Evolutionary conservation across 2,888 invertebrate species (phyloP), one percentile per base, ranked within the genome.

Genomic region (Amiota communis): DNA sequence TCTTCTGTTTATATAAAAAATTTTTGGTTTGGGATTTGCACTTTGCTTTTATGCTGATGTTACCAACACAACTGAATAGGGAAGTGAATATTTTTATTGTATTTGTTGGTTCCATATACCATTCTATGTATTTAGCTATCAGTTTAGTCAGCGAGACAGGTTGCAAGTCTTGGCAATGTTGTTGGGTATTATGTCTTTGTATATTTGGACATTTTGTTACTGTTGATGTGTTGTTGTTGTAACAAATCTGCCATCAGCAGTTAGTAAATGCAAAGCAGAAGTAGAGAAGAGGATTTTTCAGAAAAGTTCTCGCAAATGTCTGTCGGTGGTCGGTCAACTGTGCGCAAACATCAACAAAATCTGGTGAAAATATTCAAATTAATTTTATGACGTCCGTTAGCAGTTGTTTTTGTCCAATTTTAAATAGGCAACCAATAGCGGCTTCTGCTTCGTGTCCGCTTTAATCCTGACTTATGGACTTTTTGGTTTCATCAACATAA

Each of bases 381-480:
- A 80, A 80, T 83, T 82, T 84, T 75, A 79, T 77, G 80, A 75
- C 78, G 73, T 77, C 77, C 75, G 75, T 76, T 76, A 64, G 75
- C 73, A 75, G 76, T 46, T 56, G 69, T 59, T 68, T 59, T 36
- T 70, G 57, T 20, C 51, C 15, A 61, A 49, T 64, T 15, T 53
- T 53, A 46, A 11, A 9, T 48, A 12, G 36, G 36, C 36, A 36
- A 36, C 4, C 8, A 2, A 36, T 36, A 6, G 36, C 49, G 17
- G 46, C 17, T 20, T 6, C 51, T 59, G 47, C 53, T 47, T 51
- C 76, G 77, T 77, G 83, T 75, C 74, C 48, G 67, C 77, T 78
- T 79, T 84, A 83, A 86, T 83, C 81, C 82, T 77, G 83, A 84
- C 83, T 85, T 78, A 77, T 84, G 76, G 76, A 77, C 80, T 80